Percentiles rank a stretch among this genome's conserved stretches.
Evolutionary conservation across 2,113 vertebrate genomes (phyloP).

Genomic region (Oophaga pumilio): DNA sequence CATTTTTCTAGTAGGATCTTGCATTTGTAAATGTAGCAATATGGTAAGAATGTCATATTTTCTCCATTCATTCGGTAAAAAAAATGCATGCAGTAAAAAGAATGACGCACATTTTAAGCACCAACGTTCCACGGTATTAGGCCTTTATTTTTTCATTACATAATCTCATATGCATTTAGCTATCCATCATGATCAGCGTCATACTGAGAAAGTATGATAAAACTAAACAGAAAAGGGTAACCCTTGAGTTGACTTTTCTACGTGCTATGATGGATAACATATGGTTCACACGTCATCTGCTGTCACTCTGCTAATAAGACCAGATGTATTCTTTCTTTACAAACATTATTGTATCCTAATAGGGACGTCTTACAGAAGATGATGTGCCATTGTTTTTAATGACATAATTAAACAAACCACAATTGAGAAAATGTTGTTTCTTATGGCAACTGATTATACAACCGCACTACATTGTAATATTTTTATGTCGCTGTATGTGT

Average conservation of each 20-base stretch:
- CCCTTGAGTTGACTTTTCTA: not conserved
- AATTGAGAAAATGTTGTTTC: conserved; percentile 1
- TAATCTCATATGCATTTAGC: not conserved
- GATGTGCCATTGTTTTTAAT: conserved; percentile 1
- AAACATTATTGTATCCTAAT: not conserved
- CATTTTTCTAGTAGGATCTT: too few relatives aligned
- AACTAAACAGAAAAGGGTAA: not conserved
- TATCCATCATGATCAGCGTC: not conserved
- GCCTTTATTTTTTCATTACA: not conserved
- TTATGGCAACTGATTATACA: conserved; percentile 20
- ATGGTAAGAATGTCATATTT: not conserved
- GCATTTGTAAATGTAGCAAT: not conserved
- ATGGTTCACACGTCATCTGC: not conserved
- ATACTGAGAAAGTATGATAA: not conserved
- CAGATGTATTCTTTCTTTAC: not conserved
- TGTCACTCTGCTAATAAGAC: not conserved
- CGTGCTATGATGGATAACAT: conserved; percentile 9
- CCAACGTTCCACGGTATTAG: not conserved
- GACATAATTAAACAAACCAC: not conserved
- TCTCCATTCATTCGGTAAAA: not conserved
- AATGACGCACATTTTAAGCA: not conserved
- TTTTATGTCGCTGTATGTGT: conserved; percentile 20
- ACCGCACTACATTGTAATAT: not conserved
- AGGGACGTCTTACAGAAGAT: not conserved
- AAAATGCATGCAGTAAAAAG: not conserved